These are phyloP conservation scores for Sternotherus odoratus DNA, from an alignment of 2,797 vertebrate species.

Conservation along the genomic window DNA sequence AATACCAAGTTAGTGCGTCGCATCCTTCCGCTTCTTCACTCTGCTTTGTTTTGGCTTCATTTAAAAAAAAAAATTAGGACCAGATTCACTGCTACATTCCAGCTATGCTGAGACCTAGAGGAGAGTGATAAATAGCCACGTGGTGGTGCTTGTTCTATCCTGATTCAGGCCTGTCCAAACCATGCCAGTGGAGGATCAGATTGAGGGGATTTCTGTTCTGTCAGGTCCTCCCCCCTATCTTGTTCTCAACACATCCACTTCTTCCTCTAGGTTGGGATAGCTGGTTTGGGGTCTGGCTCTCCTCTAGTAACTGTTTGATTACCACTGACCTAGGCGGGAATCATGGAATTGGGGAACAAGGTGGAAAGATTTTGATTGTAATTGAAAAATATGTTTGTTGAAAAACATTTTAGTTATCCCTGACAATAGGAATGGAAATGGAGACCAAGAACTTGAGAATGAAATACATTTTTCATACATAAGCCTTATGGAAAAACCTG, in stretches of 20 bases:
- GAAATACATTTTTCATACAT: background rate
- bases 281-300: background rate
- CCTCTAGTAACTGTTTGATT: background rate
- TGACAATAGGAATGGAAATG: background rate
- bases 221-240: background rate
- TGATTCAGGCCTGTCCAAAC: conserved; percentile 6
- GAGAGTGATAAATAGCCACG: conserved; percentile 43
- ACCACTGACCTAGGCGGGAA: background rate
- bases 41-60: conserved; percentile 14
- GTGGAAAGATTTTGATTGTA: background rate
- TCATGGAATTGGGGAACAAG: background rate
- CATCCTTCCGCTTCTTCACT: background rate
- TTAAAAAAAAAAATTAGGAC: background rate
- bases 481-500: background rate
- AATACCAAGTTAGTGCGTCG: background rate
- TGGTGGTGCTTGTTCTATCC: conserved; percentile 1
- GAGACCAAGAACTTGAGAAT: background rate
- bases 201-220: background rate
- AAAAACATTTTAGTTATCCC: background rate
- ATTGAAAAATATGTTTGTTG: background rate
- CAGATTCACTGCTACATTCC: background rate
- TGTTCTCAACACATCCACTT: background rate
- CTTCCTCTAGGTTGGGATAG: background rate
- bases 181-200: background rate
- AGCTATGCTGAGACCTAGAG: conserved; percentile 22